A percentile compares a stretch with the other conserved stretches of the same genome.
These are phyloP conservation scores for Peromyscus eremicus DNA, from an alignment of 2,797 vertebrate genomes.

Conservation along the genomic window DNA sequence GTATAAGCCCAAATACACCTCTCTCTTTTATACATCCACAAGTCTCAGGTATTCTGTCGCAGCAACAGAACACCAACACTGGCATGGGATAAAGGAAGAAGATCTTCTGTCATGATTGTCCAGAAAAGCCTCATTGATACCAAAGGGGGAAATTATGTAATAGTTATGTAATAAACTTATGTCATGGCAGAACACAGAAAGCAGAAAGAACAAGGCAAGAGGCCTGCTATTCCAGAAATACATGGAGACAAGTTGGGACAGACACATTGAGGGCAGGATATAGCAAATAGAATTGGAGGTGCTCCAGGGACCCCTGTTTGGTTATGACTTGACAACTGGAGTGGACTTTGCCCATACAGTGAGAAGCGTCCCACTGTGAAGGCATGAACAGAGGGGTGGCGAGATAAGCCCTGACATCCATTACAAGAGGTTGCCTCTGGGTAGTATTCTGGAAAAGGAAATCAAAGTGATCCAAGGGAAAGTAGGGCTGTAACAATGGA, in stretches of 20 bases:
- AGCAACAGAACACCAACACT: neutral
- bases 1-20: neutral
- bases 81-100: neutral
- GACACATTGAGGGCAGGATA: neutral
- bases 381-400: neutral
- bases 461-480: neutral
- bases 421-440: neutral
- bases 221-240: neutral
- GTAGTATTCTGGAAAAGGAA: neutral
- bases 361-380: neutral
- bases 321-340: neutral
- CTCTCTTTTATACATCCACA: neutral
- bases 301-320: neutral
- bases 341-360: neutral
- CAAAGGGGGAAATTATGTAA: neutral
- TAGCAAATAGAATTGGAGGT: neutral
- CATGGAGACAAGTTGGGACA: neutral
- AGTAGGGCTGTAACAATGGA: neutral
- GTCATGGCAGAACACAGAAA: neutral
- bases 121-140: neutral
- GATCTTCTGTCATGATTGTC: neutral
- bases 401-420: neutral
- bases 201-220: neutral
- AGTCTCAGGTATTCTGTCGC: neutral
- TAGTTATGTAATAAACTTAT: rapidly evolving